Base-by-base conservation (phyloP, 2,113 vertebrate species). In the Pelmatolapia mariae region DNA sequence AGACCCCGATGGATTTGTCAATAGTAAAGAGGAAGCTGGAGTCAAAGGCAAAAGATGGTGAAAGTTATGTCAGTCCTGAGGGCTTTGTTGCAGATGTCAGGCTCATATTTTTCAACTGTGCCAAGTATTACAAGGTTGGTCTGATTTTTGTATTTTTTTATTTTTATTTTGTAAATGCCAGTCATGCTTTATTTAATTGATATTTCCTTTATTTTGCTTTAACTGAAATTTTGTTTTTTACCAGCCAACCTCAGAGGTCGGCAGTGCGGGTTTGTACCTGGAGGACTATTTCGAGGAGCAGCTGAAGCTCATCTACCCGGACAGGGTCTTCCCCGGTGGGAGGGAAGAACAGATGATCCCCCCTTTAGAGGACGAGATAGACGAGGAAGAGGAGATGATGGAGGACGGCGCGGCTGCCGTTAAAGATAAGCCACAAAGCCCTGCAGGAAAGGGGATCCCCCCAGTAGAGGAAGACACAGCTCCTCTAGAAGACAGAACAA, bases 101-200 rank as follows among this genome's bases (percentile, higher is more conserved):
- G 53, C 97, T 99, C 76, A 99, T 99, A 96, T 99, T 99, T 91
- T 97, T 96, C 97, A 99, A 99, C 95, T 99, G 98, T 91, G 98
- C 98, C 7, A 98, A 98, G 86, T 99, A 99, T 93, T 99, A 99
- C 92, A 96, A 97, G 96, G 96, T 99, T 97, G 33, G 66, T 36
- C 6, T 40, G 1, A 36, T 13, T 31, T 61, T 18, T 31, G 12
- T 29, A 29, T 33, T 4, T 9, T 59, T 68, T 18, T 8, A 19
- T 36, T 61, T 63, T 4, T 0, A 10, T 33, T 63, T 63, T 50
- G 11, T 29, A 16, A 63, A 73, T 73, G 3, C 1, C 40, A 45
- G 40, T 47, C 40, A 47, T 43, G 13, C 40, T 5, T 45, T 31
- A 9, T 82, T 76, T 47, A 40, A 43, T 66, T 66, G 1, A 66